A percentile compares a stretch with the other conserved stretches of the same genome.
phyloP scores from a whole-genome alignment of 2,888 invertebrate species.

The Gandaritis pyraliata region DNA sequence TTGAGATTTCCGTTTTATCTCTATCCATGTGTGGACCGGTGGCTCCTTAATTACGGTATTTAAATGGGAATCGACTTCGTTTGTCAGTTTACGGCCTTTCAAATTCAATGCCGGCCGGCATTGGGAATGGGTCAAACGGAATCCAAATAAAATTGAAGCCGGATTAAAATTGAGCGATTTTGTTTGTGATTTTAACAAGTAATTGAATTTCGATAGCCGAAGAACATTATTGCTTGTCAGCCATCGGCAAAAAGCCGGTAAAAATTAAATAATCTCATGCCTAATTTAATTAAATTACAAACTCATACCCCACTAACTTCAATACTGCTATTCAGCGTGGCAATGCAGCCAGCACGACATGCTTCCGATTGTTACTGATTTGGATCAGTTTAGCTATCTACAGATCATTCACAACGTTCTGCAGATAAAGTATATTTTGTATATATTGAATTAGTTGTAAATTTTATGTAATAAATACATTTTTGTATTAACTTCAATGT shows the following conservation, averaged over 20 bases:
- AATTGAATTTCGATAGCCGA: constrained; percentile 5
- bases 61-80: constrained; percentile 1
- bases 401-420: no score
- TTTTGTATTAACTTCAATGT: no score
- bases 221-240: background rate
- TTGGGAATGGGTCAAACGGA: background rate
- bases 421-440: no score
- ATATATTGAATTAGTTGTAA: no score
- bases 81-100: constrained; percentile 9
- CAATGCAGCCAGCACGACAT: no score
- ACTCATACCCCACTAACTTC: no score
- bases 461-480: no score
- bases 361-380: no score
- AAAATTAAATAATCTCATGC: no score
- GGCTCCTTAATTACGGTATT: constrained; percentile 2
- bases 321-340: no score
- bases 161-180: background rate
- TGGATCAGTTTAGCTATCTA: no score
- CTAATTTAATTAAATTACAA: no score
- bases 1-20: constrained; percentile 6
- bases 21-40: background rate
- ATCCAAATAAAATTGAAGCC: constrained; percentile 5
- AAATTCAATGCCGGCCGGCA: constrained; percentile 2
- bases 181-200: constrained; percentile 1
- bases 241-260: background rate